These are phyloP conservation scores for rabbit (Oryctolagus cuniculus) DNA, from an alignment of 2,113 vertebrate genomes.

Conservation along the genomic window mOryCun1.1 NC_091443.1:27213501-27214000, in stretches of 20 bases:
- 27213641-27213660: background rate
- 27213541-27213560: slow-evolving; percentile 3
- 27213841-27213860: background rate
- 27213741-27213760: background rate
- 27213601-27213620: background rate
- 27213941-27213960: too few relatives aligned
- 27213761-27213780: background rate
- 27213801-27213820: background rate
- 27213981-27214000: too few relatives aligned
- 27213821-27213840: background rate
- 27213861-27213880: background rate
- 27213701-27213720: background rate
- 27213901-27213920: too few relatives aligned
- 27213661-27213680: background rate
- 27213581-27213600: too few relatives aligned
- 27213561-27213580: background rate
- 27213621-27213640: background rate
- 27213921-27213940: too few relatives aligned
- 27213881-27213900: background rate
- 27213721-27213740: background rate
- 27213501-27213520: background rate
- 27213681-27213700: background rate
- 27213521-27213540: background rate
- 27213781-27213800: background rate
- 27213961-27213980: too few relatives aligned